Evolutionary conservation across 2,888 invertebrate genomes (phyloP), one percentile per base, ranked within the genome.

Genomic region (Molorchus minor): DNA sequence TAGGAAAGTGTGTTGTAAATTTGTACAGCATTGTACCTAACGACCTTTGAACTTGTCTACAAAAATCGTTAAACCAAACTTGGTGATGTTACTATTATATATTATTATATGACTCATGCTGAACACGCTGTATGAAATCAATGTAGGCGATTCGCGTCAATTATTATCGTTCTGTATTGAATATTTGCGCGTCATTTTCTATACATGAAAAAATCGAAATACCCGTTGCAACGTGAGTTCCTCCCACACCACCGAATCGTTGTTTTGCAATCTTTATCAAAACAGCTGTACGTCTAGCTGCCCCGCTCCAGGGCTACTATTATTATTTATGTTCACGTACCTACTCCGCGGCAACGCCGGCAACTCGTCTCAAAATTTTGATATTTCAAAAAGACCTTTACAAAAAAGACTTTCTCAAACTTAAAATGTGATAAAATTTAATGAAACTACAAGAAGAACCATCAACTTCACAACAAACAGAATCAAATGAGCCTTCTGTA

Each of bases 241-340:
- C 56, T 45, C 63, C 59, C 63, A 63, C 59, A 57, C 36, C 16
- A 43, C 63, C 56, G 47, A 62, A 59, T 57, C 49, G 40, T 47
- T 58, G 61, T 58, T 62, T 61, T 35, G 13, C 12, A 35, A 20
- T 47, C 20, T 56, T 56, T 45, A 35, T 29, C 20, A 12, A 15
- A 29, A 38, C 20, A 4, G 38, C 10, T 19, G 52, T 55, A 62
- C 58, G 58, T 55, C 58, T 58, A 55, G 58, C 21, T 36, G 51
- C 46, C 41, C 40, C 45, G 60, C 51, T 40, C 19, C 54, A 40
- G 44, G 59, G 54, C 46, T 36, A 20, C 17, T 36, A 44, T 36
- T 60, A 47, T 56, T 43, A n/a, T n/a, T n/a, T n/a, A n/a, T n/a
- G n/a, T n/a, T n/a, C n/a, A n/a, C n/a, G n/a, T n/a, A n/a, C n/a